These are phyloP conservation scores for Muntiacus muntjak DNA, from an alignment of 2,113 vertebrate species.

Conservation along the genomic window DNA sequence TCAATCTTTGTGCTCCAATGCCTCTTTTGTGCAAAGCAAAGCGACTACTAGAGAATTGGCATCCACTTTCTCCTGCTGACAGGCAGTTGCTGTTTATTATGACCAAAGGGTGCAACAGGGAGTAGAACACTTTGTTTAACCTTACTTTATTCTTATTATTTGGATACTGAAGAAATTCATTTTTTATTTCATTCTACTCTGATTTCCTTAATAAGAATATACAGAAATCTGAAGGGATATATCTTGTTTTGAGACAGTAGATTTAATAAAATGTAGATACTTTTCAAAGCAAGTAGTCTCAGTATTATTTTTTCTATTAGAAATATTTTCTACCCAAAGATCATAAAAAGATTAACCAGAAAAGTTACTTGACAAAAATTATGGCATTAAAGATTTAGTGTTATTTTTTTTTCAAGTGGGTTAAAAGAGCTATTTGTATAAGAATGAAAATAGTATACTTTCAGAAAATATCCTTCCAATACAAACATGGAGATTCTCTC, in stretches of 20 bases:
- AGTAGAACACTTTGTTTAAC: background rate
- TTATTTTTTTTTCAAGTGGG: background rate
- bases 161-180: background rate
- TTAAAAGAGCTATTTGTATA: background rate
- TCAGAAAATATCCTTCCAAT: background rate
- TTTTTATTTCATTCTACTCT: conserved; percentile 35
- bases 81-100: background rate
- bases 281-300: background rate
- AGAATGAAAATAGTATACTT: background rate
- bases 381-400: background rate
- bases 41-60: background rate
- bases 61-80: background rate
- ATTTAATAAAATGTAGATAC: background rate
- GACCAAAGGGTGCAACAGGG: background rate
- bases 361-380: background rate
- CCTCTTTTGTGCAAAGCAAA: background rate
- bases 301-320: background rate
- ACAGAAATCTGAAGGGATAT: background rate
- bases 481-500: background rate
- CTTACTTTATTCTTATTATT: background rate
- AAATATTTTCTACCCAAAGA: background rate
- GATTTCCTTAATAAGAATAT: conserved; percentile 23
- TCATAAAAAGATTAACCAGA: background rate
- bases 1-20: background rate
- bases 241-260: conserved; percentile 5